phyloP scores from a whole-genome alignment of 2,888 invertebrate species.

The Nomada ruficornis region DNA sequence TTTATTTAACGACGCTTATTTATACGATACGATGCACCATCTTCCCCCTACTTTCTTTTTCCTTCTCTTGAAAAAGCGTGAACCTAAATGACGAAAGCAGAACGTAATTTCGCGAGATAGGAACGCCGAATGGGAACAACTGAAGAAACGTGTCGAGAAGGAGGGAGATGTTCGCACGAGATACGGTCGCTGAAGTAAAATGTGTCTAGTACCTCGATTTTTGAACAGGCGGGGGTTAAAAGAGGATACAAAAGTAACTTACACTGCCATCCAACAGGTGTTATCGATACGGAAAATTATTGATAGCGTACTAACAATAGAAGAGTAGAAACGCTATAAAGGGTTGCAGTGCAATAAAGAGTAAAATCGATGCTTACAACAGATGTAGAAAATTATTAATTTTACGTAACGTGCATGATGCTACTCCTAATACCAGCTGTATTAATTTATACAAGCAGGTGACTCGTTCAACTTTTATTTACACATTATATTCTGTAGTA shows the following conservation, averaged over 20 bases:
- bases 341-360: too few relatives aligned
- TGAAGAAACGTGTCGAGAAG: not conserved
- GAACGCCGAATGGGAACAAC: not conserved
- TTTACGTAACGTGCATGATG: not conserved
- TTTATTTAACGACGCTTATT: constrained; percentile 65
- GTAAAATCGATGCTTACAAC: too few relatives aligned
- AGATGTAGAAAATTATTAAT: not conserved
- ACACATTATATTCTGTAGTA: not conserved
- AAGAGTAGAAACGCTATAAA: constrained; percentile 15
- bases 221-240: too few relatives aligned
- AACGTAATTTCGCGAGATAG: constrained; percentile 19
- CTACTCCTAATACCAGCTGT: not conserved
- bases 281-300: too few relatives aligned
- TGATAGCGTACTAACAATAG: too few relatives aligned
- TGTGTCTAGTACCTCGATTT: not conserved
- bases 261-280: not conserved
- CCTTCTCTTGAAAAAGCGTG: not conserved
- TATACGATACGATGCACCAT: constrained; percentile 36
- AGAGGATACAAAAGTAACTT: not conserved
- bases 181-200: not conserved
- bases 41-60: not conserved
- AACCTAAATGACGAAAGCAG: constrained; percentile 14
- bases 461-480: not conserved
- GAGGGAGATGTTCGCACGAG: too few relatives aligned
- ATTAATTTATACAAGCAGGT: not conserved